A percentile compares a stretch with the other conserved stretches of the same genome.
These are phyloP conservation scores for Isurus oxyrinchus DNA, from an alignment of 2,113 vertebrate species.

Conservation along the genomic window DNA sequence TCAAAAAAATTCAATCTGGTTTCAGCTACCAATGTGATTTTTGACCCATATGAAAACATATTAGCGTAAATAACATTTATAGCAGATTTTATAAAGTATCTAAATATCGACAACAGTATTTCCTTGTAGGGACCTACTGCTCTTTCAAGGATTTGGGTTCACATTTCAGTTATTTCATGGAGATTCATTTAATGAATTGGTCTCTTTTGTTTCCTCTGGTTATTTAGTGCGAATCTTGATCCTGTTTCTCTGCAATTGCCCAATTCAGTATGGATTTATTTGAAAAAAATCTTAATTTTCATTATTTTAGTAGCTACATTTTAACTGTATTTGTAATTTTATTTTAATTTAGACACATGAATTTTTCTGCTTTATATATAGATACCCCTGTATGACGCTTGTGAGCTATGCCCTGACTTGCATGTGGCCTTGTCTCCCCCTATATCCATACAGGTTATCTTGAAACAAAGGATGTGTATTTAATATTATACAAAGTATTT, in stretches of 20 bases:
- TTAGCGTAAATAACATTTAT: neutral
- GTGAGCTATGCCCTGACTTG: neutral
- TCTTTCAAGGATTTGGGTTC: neutral
- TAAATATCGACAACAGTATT: neutral
- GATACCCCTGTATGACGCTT: neutral
- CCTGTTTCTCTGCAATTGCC: neutral
- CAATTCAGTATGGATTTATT: too few species aligned
- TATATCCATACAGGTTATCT: neutral
- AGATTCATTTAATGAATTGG: neutral
- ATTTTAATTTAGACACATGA: neutral
- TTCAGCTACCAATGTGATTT: neutral
- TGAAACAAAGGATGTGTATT: neutral
- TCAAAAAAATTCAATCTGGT: neutral
- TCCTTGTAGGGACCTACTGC: neutral
- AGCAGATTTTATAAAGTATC: neutral
- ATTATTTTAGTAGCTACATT: neutral
- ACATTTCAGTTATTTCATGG: neutral
- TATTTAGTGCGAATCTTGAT: neutral
- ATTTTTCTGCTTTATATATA: neutral
- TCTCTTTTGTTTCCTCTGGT: neutral
- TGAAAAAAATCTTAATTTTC: too few species aligned
- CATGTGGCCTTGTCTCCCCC: neutral
- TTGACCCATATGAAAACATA: neutral
- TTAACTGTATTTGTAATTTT: neutral
- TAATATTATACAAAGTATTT: neutral